phyloP scores from a whole-genome alignment of 2,797 vertebrate species.

The Anisognathus igniventris region DNA sequence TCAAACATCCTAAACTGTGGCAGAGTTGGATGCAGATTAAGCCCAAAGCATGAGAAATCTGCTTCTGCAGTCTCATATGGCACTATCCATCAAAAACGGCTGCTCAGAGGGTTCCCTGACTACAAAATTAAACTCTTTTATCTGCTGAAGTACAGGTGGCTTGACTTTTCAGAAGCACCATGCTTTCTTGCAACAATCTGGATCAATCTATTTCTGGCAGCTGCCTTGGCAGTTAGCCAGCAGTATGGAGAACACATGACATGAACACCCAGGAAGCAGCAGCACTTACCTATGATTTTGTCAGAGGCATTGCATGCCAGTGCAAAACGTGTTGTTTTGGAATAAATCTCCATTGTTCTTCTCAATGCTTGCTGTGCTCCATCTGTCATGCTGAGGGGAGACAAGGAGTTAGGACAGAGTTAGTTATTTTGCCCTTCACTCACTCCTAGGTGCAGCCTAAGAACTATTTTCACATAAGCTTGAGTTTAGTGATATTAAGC shows the following conservation, averaged over 20 bases:
- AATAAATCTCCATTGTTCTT: constrained; percentile 98
- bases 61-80: neutral
- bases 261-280: neutral
- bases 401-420: neutral
- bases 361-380: constrained; percentile 95
- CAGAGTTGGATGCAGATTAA: neutral
- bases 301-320: constrained; percentile 95
- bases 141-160: neutral
- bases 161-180: neutral
- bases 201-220: neutral
- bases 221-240: neutral
- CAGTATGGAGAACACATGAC: neutral
- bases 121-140: neutral
- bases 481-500: neutral
- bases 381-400: constrained; percentile 88
- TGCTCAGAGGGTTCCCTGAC: neutral
- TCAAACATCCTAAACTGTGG: neutral
- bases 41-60: neutral
- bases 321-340: constrained; percentile 94
- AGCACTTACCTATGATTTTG: constrained; percentile 87
- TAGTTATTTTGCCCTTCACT: neutral
- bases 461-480: neutral
- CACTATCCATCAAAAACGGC: neutral
- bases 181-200: neutral
- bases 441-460: neutral